These are phyloP conservation scores for Drepana arcuata DNA, from an alignment of 1,140 invertebrate genomes.

Conservation along the genomic window DNA sequence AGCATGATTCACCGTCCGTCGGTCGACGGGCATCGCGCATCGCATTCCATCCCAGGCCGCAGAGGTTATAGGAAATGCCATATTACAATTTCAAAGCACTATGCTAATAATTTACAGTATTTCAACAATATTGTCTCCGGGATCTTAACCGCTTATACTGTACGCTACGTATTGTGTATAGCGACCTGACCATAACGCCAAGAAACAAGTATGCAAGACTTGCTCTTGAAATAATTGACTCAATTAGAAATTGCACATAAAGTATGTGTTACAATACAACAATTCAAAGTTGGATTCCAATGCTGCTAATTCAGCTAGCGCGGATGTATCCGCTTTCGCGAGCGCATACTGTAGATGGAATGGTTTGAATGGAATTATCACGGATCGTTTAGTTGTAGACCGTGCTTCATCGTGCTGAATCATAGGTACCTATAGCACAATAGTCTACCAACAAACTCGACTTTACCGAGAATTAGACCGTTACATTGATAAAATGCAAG, in stretches of 20 bases:
- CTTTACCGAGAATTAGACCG: no score
- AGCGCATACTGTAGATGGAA: slow-evolving; percentile 26
- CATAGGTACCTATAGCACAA: no score
- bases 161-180: no score
- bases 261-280: no score
- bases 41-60: slow-evolving; percentile 41
- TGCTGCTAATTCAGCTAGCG: slow-evolving; percentile 38
- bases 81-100: slow-evolving; percentile 35
- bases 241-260: no score
- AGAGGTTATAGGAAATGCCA: slow-evolving; percentile 62
- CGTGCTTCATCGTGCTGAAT: slow-evolving; percentile 27
- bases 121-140: slow-evolving; percentile 11
- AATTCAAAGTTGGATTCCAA: slow-evolving; percentile 32
- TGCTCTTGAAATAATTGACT: no score
- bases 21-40: slow-evolving; percentile 5
- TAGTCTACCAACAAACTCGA: no score
- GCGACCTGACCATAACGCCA: no score
- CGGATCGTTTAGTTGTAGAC: slow-evolving; percentile 39
- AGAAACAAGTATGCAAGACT: no score
- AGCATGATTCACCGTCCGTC: slow-evolving; percentile 40
- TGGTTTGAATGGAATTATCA: slow-evolving; percentile 26
- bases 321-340: slow-evolving; percentile 35
- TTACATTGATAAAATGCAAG: no score
- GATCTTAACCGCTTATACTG: no score
- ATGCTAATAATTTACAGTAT: slow-evolving; percentile 35